phyloP scores from a whole-genome alignment of 2,888 invertebrate genomes.

The Drosophila austrosaltans region DNA sequence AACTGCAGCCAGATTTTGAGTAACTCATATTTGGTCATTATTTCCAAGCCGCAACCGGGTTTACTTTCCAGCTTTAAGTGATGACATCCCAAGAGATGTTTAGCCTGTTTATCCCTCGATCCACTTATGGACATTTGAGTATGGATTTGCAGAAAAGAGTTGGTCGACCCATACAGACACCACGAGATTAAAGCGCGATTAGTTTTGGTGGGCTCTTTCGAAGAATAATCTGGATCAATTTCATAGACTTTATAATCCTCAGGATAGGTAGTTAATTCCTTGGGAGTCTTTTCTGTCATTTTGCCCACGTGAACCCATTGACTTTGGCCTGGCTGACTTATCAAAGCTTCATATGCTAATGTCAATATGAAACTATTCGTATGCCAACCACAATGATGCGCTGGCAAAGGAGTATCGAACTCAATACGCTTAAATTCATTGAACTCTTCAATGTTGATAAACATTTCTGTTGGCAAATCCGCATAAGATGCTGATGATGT shows the following conservation, averaged over 20 bases:
- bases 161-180: constrained; percentile 45
- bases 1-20: constrained; percentile 77
- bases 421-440: constrained; percentile 51
- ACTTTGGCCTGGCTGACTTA: constrained; percentile 23
- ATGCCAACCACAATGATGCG: constrained; percentile 76
- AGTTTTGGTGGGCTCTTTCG: neutral
- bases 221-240: constrained; percentile 25
- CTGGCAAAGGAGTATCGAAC: constrained; percentile 75
- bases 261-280: neutral
- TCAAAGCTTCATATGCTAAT: constrained; percentile 49
- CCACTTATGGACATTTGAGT: constrained; percentile 59
- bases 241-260: constrained; percentile 37
- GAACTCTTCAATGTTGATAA: constrained; percentile 48
- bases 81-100: constrained; percentile 50
- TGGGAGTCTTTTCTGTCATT: neutral
- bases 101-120: constrained; percentile 31
- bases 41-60: constrained; percentile 79
- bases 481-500: constrained; percentile 63
- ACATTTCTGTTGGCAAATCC: constrained; percentile 76
- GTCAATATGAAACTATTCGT: constrained; percentile 65
- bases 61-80: constrained; percentile 79
- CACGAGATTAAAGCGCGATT: constrained; percentile 63
- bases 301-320: constrained; percentile 50
- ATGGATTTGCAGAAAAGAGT: constrained; percentile 44
- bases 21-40: constrained; percentile 76